A percentile compares a stretch with the other conserved stretches of the same genome.
Evolutionary conservation across 2,888 invertebrate species (phyloP).

Genomic region (Mechanitis mazaeus): DNA sequence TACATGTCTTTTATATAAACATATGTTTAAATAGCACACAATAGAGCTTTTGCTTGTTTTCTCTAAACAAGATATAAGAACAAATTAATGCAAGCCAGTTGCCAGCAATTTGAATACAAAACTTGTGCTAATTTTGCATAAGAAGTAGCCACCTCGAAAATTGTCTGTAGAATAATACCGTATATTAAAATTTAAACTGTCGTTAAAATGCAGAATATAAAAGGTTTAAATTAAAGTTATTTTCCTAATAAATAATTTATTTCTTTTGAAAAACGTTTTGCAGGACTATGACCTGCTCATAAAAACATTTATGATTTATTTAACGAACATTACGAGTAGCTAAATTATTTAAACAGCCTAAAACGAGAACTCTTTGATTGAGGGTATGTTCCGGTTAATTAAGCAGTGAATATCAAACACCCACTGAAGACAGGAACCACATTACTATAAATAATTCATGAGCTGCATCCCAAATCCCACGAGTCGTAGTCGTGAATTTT

Average conservation of each 20-base stretch:
- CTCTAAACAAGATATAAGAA: too few species aligned
- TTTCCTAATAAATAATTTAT: not conserved
- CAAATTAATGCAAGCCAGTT: slow-evolving; percentile 4
- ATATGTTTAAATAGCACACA: too few species aligned
- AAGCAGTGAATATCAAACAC: slow-evolving; percentile 15
- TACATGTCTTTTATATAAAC: too few species aligned
- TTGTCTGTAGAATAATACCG: too few species aligned
- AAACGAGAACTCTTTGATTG: not conserved
- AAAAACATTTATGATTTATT: not conserved
- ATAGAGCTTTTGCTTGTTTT: too few species aligned
- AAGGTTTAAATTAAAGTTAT: slow-evolving; percentile 10
- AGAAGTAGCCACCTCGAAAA: not conserved
- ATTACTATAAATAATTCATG: slow-evolving; percentile 23
- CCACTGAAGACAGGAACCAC: slow-evolving; percentile 11
- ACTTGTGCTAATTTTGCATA: slow-evolving; percentile 24
- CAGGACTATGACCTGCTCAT: too few species aligned
- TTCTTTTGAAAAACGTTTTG: too few species aligned
- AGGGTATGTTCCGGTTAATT: slow-evolving; percentile 20
- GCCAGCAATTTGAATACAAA: slow-evolving; percentile 21
- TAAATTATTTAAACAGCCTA: slow-evolving; percentile 16
- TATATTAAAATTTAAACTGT: too few species aligned
- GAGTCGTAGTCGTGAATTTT: not conserved
- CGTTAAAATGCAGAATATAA: too few species aligned
- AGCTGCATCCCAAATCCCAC: slow-evolving; percentile 3
- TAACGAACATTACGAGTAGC: slow-evolving; percentile 17